Conservation (phyloP, 2,888 invertebrate genomes). For the Horisme vitalbata region DNA sequence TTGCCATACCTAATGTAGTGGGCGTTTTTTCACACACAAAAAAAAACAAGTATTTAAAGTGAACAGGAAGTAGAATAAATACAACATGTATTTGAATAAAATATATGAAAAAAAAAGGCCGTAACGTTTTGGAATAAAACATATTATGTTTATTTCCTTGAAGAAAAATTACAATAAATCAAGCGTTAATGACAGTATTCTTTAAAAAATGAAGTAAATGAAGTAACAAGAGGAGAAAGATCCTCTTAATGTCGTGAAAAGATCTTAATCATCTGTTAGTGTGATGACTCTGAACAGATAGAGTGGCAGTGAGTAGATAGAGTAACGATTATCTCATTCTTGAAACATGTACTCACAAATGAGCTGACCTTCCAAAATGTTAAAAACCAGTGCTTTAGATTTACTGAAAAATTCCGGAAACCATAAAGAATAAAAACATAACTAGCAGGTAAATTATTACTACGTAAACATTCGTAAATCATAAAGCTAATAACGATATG, state of each 20-base stretch:
- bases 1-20: too few relatives aligned
- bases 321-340: too few relatives aligned
- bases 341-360: background rate
- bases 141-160: too few relatives aligned
- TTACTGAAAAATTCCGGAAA: constrained; percentile 11
- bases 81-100: too few relatives aligned
- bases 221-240: background rate
- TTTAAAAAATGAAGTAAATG: too few relatives aligned
- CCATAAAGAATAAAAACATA: constrained; percentile 16
- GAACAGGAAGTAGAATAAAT: too few relatives aligned
- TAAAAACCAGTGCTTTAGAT: constrained; percentile 8
- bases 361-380: background rate
- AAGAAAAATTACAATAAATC: too few relatives aligned
- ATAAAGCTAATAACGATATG: constrained; percentile 24
- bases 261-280: background rate
- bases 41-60: too few relatives aligned
- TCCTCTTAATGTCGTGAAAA: background rate
- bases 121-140: too few relatives aligned
- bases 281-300: background rate
- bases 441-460: constrained; percentile 20
- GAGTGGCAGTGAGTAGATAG: background rate
- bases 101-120: too few relatives aligned
- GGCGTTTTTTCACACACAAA: too few relatives aligned
- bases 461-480: constrained; percentile 26
- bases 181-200: too few relatives aligned